Evolutionary conservation across 2,113 vertebrate genomes (phyloP).

Genomic region (Chlamydotis undulata): DNA sequence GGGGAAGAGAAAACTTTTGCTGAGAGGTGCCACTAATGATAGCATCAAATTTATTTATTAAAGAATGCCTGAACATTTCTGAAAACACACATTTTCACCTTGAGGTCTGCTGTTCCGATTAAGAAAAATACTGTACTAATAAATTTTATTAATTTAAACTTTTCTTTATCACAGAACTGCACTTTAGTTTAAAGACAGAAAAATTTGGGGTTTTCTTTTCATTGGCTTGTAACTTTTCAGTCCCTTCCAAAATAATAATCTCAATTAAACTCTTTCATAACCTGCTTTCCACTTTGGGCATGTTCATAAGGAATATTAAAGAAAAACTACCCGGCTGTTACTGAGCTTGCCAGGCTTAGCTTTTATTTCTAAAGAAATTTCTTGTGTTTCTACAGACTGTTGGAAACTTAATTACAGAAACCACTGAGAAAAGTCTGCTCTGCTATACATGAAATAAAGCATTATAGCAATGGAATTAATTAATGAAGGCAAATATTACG

Average conservation of each 20-base stretch:
- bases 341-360: background rate
- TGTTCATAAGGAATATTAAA: background rate
- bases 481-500: background rate
- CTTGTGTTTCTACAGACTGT: background rate
- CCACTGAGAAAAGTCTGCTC: background rate
- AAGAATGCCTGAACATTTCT: conserved; percentile 54
- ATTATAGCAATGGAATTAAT: background rate
- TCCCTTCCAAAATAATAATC: background rate
- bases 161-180: background rate
- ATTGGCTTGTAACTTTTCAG: background rate
- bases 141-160: conserved; percentile 9
- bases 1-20: conserved; percentile 67
- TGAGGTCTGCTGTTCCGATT: background rate
- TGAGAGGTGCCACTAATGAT: conserved; percentile 71
- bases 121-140: conserved; percentile 3
- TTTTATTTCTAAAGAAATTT: conserved; percentile 5
- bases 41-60: conserved; percentile 73
- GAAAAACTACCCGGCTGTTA: background rate
- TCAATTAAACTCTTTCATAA: background rate
- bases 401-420: background rate
- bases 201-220: conserved; percentile 5
- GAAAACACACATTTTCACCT: conserved; percentile 49
- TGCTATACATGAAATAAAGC: background rate
- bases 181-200: background rate
- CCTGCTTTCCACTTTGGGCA: background rate